phyloP scores from a whole-genome alignment of 1,140 invertebrate species.

The Nebria ingens region DNA sequence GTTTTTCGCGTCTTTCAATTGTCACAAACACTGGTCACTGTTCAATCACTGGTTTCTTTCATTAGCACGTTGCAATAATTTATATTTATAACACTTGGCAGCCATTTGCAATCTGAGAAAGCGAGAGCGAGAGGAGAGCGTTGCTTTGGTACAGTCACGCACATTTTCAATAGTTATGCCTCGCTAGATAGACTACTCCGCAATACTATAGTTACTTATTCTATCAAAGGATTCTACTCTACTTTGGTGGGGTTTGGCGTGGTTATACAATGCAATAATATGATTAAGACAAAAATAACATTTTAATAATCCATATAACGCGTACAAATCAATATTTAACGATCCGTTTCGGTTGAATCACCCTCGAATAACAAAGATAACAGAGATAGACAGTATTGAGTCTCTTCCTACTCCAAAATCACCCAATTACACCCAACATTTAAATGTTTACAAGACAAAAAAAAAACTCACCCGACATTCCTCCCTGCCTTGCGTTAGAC shows the following conservation, averaged over 20 bases:
- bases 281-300: no score
- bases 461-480: constrained; percentile 23
- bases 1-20: not conserved
- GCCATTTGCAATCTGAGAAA: not conserved
- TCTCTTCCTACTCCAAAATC: not conserved
- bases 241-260: no score
- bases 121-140: not conserved
- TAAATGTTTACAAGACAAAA: no score
- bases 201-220: no score
- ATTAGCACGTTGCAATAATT: not conserved
- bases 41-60: not conserved
- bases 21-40: not conserved
- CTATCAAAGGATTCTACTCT: no score
- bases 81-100: constrained; percentile 1
- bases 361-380: not conserved
- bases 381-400: not conserved
- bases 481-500: constrained; percentile 18
- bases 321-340: no score
- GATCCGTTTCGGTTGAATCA: not conserved
- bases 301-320: no score
- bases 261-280: no score
- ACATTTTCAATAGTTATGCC: no score
- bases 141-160: not conserved
- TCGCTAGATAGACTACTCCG: no score
- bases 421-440: not conserved